Base-by-base conservation (phyloP, 2,113 vertebrate species). In the Phyllostomus hastatus region DNA sequence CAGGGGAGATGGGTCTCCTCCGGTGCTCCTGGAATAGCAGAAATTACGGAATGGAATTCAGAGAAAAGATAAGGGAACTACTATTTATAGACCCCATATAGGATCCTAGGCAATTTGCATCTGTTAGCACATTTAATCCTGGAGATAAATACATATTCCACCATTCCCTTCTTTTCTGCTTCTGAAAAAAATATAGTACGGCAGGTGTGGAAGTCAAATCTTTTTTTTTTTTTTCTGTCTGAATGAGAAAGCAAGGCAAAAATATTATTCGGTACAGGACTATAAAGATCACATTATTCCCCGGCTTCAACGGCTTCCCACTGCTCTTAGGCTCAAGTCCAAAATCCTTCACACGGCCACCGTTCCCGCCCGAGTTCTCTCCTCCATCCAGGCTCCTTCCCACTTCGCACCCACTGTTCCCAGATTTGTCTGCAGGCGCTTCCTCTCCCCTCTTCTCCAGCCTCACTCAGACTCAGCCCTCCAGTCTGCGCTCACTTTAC, bases 1-100 rank as follows among this genome's bases (percentile, higher is more conserved):
- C 57, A 80, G 88, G 90, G 79, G 96, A 26, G 78, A 22, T 22
- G 4, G 12, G 26, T 88, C 61, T 81, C 90, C 90, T 95, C 79
- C 38, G 0, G 1, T 72, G 80, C 70, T 93, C 48, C 78, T 88
- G 88, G 89, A 97, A 95, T 66, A 95, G 92, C 72, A 81, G 59
- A 90, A 97, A 95, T 90, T 94, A 75, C 94, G 70, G 69, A 82
- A 91, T 84, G 83, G 83, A 97, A 84, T 94, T 72, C 31, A 91
- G 66, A 96, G 84, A 85, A 64, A 88, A 78, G 96, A 88, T 73
- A 94, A 88, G 84, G 35, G 72, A 95, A 90, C 70, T 92, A 6
- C 94, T 95, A 80, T 95, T 93, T 95, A 91, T 66, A 97, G 94
- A 93, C n/a, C 90, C 94, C 84, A 90, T 46, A 78, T 7, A 97